Evolutionary conservation across 2,888 invertebrate species (phyloP), one percentile per base, ranked within the genome.

Genomic region (Allygus modestus): DNA sequence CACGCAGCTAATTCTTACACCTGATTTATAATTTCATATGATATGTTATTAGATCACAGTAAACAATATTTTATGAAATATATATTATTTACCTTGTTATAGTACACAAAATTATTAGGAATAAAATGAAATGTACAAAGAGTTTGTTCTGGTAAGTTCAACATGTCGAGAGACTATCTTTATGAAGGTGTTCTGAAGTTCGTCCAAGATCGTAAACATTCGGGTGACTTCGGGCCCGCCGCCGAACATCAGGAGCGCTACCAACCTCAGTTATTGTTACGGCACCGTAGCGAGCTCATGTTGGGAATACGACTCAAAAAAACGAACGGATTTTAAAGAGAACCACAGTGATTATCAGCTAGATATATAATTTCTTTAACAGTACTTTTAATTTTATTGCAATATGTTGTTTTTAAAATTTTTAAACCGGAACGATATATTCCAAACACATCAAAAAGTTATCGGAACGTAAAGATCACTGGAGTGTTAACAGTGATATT

Each of bases 191-290:
- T 11, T 1, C 65, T 20, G 0, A 28, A 28, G 65, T 28, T 65
- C 65, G 65, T 26, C 4, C 17, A 65, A 4, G 1, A 15, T 31
- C 65, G 65, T 31, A 65, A 17, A 12, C 31, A 65, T 31, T 65
- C 65, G 65, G 65, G 15, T 15, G 4, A 28, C 65, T 28, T 31
- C 65, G 65, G 23, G 23, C 15, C 28, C 2, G 15, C 65, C 15
- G 65, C 31, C 28, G 65, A 65, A 15, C 20, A 12, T 65, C 65
- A n/a, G 65, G 31, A 28, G 65, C 65, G 65, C 31, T 15, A 28
- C 31, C 12, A 11, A n/a, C 28, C 65, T 65, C 65, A 65, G 65
- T 65, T 31, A 17, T 15, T 17, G 65, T 65, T 15, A 12, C 65
- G 31, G 28, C 31, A 17, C 17, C 31, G 65, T n/a, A 12, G 0